A percentile compares a stretch with the other conserved stretches of the same genome.
These are phyloP conservation scores for Latrodectus hesperus DNA, from an alignment of 2,888 invertebrate genomes.

Conservation along the genomic window DNA sequence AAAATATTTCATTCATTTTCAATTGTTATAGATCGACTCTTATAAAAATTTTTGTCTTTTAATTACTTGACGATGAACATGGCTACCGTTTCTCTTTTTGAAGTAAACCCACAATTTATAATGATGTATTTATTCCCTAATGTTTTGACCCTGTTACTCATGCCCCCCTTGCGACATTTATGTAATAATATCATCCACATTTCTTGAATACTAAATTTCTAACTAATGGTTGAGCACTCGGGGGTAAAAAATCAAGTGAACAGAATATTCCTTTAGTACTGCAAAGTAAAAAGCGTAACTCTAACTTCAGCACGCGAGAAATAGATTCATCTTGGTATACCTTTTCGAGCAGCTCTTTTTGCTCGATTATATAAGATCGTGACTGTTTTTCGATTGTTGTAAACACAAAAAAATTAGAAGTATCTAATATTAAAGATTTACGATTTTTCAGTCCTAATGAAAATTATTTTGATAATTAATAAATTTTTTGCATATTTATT, in stretches of 20 bases:
- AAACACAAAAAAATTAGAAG: too few species aligned
- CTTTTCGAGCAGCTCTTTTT: background rate
- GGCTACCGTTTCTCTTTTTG: background rate
- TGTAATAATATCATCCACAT: background rate
- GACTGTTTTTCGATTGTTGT: background rate
- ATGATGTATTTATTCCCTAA: background rate
- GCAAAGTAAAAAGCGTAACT: background rate
- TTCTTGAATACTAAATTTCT: background rate
- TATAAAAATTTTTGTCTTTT: too few species aligned
- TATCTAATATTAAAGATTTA: too few species aligned
- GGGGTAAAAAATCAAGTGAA: background rate
- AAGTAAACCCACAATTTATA: background rate
- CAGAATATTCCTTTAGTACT: background rate
- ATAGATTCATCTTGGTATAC: background rate
- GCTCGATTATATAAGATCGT: background rate
- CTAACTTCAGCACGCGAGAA: background rate
- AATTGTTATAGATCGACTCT: too few species aligned
- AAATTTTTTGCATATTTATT: too few species aligned
- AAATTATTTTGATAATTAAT: too few species aligned
- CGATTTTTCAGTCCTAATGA: too few species aligned
- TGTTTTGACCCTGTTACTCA: background rate
- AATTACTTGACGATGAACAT: background rate
- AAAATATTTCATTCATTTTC: too few species aligned
- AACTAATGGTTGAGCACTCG: background rate
- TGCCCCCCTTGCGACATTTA: background rate